Evolutionary conservation across 2,888 invertebrate species (phyloP).

Genomic region (Tipula confusa): DNA sequence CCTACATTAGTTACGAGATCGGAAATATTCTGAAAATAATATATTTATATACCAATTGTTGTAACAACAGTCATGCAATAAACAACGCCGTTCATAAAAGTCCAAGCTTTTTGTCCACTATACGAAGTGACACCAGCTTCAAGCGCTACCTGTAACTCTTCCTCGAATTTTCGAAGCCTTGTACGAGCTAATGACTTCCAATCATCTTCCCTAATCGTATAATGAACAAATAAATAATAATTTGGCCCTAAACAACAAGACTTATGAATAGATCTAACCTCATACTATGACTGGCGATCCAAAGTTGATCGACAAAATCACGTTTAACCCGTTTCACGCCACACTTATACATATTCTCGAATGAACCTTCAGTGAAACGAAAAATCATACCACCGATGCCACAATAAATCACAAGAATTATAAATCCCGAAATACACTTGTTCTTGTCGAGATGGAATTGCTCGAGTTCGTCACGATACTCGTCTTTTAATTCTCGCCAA

Average conservation of each 20-base stretch:
- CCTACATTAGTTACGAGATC: neutral
- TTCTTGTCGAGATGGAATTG: constrained; percentile 58
- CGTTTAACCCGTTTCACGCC: constrained; percentile 81
- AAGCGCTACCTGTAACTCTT: constrained; percentile 76
- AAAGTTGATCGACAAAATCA: constrained; percentile 77
- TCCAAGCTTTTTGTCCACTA: constrained; percentile 82
- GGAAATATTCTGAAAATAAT: neutral
- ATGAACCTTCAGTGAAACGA: constrained; percentile 76
- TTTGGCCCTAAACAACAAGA: neutral
- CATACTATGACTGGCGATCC: constrained; percentile 75
- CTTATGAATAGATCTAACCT: constrained; percentile 46
- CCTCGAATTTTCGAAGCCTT: constrained; percentile 78
- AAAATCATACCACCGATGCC: constrained; percentile 78
- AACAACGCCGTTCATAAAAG: constrained; percentile 79
- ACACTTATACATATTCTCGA: constrained; percentile 82
- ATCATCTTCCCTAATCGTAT: constrained; percentile 65
- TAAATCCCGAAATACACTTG: constrained; percentile 62
- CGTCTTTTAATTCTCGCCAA: constrained; percentile 58
- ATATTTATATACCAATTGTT: constrained; percentile 86
- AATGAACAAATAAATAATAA: too few species aligned
- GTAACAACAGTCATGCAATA: constrained; percentile 83
- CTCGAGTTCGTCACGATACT: constrained; percentile 55
- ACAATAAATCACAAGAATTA: constrained; percentile 67
- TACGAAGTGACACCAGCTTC: constrained; percentile 79
- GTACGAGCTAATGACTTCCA: constrained; percentile 83